A percentile compares a stretch with the other conserved stretches of the same genome.
Evolutionary conservation across 2,113 vertebrate species (phyloP).

Genomic region (Pyrgilauda ruficollis): DNA sequence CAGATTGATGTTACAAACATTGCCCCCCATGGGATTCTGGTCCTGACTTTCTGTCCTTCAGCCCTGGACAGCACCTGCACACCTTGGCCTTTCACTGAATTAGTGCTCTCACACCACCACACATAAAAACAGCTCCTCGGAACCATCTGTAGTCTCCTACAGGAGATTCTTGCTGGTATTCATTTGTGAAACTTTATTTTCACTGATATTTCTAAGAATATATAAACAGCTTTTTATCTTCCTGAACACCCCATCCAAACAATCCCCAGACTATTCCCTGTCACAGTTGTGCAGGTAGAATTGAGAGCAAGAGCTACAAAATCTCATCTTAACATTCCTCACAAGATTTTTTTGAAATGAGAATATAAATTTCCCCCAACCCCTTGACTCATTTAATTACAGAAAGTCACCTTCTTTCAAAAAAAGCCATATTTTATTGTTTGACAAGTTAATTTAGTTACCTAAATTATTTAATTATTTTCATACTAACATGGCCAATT

Average conservation of each 20-base stretch:
- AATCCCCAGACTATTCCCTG: neutral
- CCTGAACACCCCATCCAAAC: neutral
- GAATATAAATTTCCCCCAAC: neutral
- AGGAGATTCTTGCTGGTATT: neutral
- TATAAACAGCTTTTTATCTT: neutral
- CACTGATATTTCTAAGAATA: neutral
- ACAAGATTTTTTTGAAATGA: accelerated
- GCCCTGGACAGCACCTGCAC: neutral
- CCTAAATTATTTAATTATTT: neutral
- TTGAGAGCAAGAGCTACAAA: neutral
- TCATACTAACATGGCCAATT: neutral
- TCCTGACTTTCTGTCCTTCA: neutral
- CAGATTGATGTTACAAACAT: neutral
- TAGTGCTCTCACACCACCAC: neutral
- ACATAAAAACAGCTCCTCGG: neutral
- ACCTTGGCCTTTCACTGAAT: neutral
- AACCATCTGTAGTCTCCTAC: neutral
- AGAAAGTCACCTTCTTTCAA: neutral
- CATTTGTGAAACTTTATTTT: neutral
- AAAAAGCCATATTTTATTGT: neutral
- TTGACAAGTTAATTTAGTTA: neutral
- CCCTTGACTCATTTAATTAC: neutral
- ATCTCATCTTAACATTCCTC: neutral
- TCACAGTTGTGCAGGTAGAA: neutral
- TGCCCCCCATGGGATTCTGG: neutral